A percentile compares a stretch with the other conserved stretches of the same genome.
phyloP scores from a whole-genome alignment of 2,888 invertebrate species.

The Drosophila robusta region DNA sequence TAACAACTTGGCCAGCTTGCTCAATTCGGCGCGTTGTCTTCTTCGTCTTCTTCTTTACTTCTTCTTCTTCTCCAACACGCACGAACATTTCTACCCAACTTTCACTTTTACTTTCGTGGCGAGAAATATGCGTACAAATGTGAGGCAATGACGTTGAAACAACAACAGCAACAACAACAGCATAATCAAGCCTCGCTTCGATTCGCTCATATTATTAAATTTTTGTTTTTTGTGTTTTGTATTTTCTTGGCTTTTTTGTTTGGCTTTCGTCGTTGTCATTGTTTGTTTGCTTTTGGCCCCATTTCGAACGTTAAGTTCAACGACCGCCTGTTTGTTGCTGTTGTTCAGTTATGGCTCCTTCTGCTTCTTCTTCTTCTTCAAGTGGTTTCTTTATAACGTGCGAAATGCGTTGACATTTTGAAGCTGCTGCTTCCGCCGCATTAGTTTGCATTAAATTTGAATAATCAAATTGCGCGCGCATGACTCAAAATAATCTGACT shows the following conservation, averaged over 20 bases:
- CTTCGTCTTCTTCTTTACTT: too few species aligned
- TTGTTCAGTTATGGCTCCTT: conserved; percentile 36
- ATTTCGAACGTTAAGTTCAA: conserved; percentile 64
- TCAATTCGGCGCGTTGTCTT: not conserved
- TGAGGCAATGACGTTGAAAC: conserved; percentile 48
- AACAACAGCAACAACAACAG: conserved; percentile 22
- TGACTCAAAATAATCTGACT: conserved; percentile 28
- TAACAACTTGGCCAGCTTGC: too few species aligned
- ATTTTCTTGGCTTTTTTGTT: conserved; percentile 26
- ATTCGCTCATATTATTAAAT: conserved; percentile 53
- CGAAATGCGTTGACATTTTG: conserved; percentile 45
- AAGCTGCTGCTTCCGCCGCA: conserved; percentile 26
- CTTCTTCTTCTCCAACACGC: conserved; percentile 35
- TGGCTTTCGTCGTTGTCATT: conserved; percentile 46
- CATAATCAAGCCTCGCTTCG: conserved; percentile 22
- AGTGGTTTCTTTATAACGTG: conserved; percentile 36
- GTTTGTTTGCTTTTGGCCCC: conserved; percentile 64
- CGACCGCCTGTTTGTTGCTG: conserved; percentile 54
- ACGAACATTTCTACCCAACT: conserved; percentile 71
- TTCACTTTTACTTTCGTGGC: conserved; percentile 81
- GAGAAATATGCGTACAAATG: conserved; percentile 45
- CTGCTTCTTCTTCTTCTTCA: conserved; percentile 7
- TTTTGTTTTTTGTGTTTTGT: conserved; percentile 27
- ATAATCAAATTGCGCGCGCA: conserved; percentile 28
- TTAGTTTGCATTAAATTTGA: conserved; percentile 62